Evolutionary conservation across 2,888 invertebrate genomes (phyloP), one percentile per base, ranked within the genome.

Genomic region (Agapostemon virescens): DNA sequence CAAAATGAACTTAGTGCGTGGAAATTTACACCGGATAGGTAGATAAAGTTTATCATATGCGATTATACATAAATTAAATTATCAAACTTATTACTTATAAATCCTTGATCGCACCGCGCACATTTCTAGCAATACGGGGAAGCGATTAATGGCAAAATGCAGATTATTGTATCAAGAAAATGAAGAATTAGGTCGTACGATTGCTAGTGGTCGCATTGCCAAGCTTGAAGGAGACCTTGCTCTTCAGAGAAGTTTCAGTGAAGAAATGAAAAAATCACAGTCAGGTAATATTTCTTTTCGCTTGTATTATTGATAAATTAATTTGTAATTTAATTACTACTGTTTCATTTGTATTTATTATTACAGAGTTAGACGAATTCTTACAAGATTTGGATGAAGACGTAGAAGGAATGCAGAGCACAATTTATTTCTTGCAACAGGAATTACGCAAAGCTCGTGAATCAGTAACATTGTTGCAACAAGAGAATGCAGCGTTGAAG

Each of bases 21-120:
- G 98, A 99, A 99, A 93, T 99, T 99, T 93, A 99, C 99, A 20
- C 98, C 99, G n/a, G 99, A 99, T 93, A 98, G 95, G 95, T 95
- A 85, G 6, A 69, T 66, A 83, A 66, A 42, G 69, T 15, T 67
- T 63, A 36, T 45, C 7, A 15, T 30, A 15, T 64, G 58, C 33
- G 3, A 13, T 58, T 45, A 38, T 33, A 52, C 33, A 61, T 49
- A 17, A 36, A 42, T 67, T n/a, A n/a, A 80, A 42, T 38, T 58
- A 30, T 42, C 11, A 38, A 64, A 26, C 15, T 66, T 58, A 68
- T 66, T 13, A 69, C 49, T 13, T 63, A 13, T 23, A 58, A 75
- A 61, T 40, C 30, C 30, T 20, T 77, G 30, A 2, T 30, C 30
- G 42, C 64, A 70, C 78, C 63, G 67, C 69, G 74, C 70, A 36